Conservation (phyloP, 2,888 invertebrate genomes). For the Leptinotarsa juncta region DNA sequence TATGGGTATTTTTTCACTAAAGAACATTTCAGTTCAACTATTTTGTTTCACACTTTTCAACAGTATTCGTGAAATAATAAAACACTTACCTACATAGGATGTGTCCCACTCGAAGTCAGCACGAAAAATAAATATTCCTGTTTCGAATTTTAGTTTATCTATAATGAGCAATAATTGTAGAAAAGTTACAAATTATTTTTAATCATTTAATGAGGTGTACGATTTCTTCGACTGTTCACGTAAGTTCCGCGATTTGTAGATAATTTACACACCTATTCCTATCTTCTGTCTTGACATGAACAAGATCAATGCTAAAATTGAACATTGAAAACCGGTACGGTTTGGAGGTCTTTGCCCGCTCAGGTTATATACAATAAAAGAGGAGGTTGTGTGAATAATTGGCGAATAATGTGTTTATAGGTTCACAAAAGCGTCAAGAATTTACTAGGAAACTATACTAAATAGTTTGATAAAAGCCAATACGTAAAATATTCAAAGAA, state of each 20-base stretch:
- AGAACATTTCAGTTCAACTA: too few species aligned
- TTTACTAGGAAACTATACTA: too few species aligned
- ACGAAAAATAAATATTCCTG: background rate
- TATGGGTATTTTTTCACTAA: too few species aligned
- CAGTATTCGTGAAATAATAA: too few species aligned
- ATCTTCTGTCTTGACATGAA: background rate
- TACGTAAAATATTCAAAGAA: too few species aligned
- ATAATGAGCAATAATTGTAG: background rate
- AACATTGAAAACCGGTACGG: constrained; percentile 4
- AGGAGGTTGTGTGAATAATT: too few species aligned
- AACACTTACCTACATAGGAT: constrained; percentile 3
- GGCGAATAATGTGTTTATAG: too few species aligned
- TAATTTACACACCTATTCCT: background rate
- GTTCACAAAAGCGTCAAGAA: too few species aligned
- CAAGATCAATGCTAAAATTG: constrained; percentile 4
- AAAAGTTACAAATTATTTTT: constrained; percentile 3
- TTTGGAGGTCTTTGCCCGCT: constrained; percentile 10
- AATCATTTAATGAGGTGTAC: background rate
- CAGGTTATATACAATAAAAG: background rate
- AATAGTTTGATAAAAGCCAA: too few species aligned
- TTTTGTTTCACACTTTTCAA: background rate
- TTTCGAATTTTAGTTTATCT: background rate
- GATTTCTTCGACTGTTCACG: background rate
- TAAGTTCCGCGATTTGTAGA: background rate
- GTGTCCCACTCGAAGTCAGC: background rate